Conservation (phyloP, 2,113 vertebrate genomes). For the Corapipo altera region DNA sequence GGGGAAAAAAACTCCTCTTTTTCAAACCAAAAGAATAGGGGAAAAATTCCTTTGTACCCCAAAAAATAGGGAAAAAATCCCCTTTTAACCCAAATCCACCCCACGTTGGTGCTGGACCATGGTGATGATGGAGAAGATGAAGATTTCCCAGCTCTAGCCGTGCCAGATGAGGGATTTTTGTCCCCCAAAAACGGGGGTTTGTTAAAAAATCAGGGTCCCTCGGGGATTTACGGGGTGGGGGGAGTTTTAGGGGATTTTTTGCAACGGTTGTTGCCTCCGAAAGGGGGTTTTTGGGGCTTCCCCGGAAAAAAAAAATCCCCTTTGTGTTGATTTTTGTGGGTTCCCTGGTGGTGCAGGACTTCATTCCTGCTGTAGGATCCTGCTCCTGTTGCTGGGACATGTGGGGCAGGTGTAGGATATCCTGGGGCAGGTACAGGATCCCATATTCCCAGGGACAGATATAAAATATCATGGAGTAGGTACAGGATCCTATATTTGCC, state of each 20-base stretch:
- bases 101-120: fast-evolving
- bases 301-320: neutral
- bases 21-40: too few species aligned
- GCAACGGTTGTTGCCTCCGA: fast-evolving
- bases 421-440: neutral
- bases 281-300: neutral
- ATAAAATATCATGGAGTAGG: too few species aligned
- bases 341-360: neutral
- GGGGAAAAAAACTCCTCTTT: too few species aligned
- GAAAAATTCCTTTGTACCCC: too few species aligned
- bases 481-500: too few species aligned
- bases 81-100: neutral
- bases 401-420: too few species aligned
- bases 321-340: neutral
- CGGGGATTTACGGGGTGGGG: neutral
- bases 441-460: neutral
- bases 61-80: neutral
- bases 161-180: neutral
- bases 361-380: neutral
- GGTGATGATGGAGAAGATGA: neutral
- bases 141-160: neutral
- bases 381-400: too few species aligned
- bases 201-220: fast-evolving
- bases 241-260: neutral
- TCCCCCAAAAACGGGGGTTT: neutral